Percentiles rank a stretch among this genome's conserved stretches.
Evolutionary conservation across 2,113 vertebrate genomes (phyloP).

Genomic region (Nothocercus julius): DNA sequence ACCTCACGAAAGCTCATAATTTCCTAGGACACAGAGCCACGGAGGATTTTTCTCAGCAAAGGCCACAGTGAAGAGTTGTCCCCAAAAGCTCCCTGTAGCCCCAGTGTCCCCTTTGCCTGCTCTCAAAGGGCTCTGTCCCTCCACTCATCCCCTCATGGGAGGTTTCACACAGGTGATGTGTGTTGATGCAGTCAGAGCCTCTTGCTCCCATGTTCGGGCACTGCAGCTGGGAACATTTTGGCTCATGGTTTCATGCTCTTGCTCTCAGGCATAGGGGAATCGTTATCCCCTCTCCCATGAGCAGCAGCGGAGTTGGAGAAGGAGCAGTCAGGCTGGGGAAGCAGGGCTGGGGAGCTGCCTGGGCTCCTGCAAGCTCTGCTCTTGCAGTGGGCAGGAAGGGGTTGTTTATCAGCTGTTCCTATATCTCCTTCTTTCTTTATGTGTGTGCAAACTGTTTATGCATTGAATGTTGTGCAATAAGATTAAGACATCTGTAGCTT

Average conservation of each 20-base stretch:
- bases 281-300: background rate
- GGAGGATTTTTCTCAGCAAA: background rate
- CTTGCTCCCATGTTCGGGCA: background rate
- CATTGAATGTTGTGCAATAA: background rate
- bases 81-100: background rate
- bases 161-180: background rate
- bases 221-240: background rate
- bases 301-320: background rate
- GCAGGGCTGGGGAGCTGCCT: background rate
- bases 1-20: rapidly evolving
- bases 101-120: background rate
- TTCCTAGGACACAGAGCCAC: background rate
- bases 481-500: background rate
- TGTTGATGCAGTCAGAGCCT: background rate
- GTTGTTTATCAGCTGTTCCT: background rate
- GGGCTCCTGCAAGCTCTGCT: background rate
- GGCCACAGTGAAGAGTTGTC: rapidly evolving
- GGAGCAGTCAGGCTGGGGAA: background rate
- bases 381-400: background rate
- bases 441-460: background rate
- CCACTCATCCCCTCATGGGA: background rate
- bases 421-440: background rate
- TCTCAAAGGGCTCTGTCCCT: rapidly evolving
- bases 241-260: background rate
- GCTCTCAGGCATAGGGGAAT: background rate